phyloP scores from a whole-genome alignment of 1,140 invertebrate genomes.

The Eciton burchellii region DNA sequence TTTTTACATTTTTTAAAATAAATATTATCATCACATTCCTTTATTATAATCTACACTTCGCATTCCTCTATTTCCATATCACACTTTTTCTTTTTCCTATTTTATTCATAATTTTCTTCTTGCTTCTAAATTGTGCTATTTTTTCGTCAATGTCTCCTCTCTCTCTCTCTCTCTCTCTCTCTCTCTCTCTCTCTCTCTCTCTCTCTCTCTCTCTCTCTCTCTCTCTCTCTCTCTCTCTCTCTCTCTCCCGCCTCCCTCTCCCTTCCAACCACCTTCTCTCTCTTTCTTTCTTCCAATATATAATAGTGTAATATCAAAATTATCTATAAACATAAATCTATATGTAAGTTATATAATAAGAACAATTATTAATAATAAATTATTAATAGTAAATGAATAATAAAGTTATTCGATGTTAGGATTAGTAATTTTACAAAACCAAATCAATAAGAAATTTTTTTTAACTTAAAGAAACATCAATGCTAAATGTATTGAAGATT shows the following conservation, averaged over 20 bases:
- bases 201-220: not conserved
- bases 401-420: no score
- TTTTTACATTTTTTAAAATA: constrained; percentile 1
- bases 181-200: constrained; percentile 12
- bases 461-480: no score
- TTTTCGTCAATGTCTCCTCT: constrained; percentile 42
- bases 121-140: constrained; percentile 41
- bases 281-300: no score
- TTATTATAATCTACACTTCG: not conserved
- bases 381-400: no score
- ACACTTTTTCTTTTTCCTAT: constrained; percentile 30
- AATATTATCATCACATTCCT: no score
- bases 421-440: no score
- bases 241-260: not conserved
- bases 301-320: no score
- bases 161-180: constrained; percentile 59
- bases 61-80: constrained; percentile 22
- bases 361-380: no score
- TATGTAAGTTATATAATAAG: no score
- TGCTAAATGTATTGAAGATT: no score
- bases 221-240: constrained; percentile 29
- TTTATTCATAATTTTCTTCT: constrained; percentile 11
- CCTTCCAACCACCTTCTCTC: constrained; percentile 27
- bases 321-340: no score
- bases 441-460: no score